Base-by-base conservation (phyloP, 2,797 vertebrate species). In the Pangasius sanitwongsei region DNA sequence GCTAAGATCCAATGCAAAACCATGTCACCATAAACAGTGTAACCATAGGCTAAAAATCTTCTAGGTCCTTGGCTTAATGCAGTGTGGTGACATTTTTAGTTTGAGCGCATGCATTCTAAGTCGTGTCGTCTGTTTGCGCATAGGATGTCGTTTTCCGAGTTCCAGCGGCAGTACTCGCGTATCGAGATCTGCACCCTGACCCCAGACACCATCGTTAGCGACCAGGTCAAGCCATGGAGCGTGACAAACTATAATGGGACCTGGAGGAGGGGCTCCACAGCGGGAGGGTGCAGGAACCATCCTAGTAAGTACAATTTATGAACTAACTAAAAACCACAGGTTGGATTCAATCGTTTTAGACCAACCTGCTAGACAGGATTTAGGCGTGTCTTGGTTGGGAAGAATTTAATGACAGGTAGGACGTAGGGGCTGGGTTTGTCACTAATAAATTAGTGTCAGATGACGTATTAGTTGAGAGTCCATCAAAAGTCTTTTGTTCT, bases 111-210 rank as follows among this genome's bases (percentile, higher is more conserved):
- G n/a, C 50, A 77, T 37, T 86, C 13, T 78, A 1, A 28, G 16
- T n/a, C 50, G 4, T 81, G 28, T 84, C 72, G 6, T 87, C 4
- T 85, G 70, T 63, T 0, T 90, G 67, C 83, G 75, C 41, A 16
- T 92, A 98, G 98, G 98, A 99, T 99, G 97, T 95, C 98, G 0
- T 98, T 95, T 94, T 92, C 67, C 0, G 98, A 99, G 6, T 99
- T 99, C 91, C 37, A 94, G 89, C 95, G 91, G 50, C 94, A 98
- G 61, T 99, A 98, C 91, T 97, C 96, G 0, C 95, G 95, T 0
- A 91, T 99, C 8, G 98, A 99, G 92, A 96, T 99, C 90, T 98
- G 97, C 94, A 98, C 93, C 75, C 91, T 98, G 94, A 97, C 97
- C 16, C 97, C 97, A 0, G 97, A 98, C 89, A 94, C 97, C 1